A percentile compares a stretch with the other conserved stretches of the same genome.
phyloP scores from a whole-genome alignment of 2,888 invertebrate genomes.

The Nemoura dubitans region DNA sequence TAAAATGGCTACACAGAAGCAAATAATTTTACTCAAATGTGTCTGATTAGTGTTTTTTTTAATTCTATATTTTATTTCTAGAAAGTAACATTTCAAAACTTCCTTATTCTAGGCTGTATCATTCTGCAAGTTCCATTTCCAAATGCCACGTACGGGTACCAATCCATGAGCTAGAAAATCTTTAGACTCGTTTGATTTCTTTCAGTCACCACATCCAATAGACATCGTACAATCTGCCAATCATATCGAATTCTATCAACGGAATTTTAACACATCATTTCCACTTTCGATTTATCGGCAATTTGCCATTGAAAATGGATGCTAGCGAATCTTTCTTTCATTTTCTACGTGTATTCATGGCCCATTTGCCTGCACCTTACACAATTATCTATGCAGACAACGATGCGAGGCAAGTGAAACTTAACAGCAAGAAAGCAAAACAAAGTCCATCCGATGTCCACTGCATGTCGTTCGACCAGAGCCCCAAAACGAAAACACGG shows the following conservation, averaged over 20 bases:
- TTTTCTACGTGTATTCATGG: background rate
- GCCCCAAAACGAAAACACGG: background rate
- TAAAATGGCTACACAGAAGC: background rate
- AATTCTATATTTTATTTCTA: background rate
- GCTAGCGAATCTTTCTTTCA: background rate
- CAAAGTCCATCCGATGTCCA: background rate
- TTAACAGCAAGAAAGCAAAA: background rate
- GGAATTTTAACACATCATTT: constrained; percentile 3
- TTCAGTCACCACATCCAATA: background rate
- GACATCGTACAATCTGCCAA: background rate
- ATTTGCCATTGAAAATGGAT: background rate
- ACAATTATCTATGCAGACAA: background rate
- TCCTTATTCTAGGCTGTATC: background rate
- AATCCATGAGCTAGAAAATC: background rate
- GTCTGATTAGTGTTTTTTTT: background rate
- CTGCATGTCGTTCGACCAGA: background rate
- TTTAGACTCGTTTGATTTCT: background rate
- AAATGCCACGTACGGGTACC: constrained; percentile 1
- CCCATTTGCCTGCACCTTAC: background rate
- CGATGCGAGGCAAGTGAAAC: background rate
- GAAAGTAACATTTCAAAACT: background rate
- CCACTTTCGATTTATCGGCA: background rate
- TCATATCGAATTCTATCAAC: background rate
- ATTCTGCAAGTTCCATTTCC: background rate
- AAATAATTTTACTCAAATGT: background rate